A percentile compares a stretch with the other conserved stretches of the same genome.
Evolutionary conservation across 2,797 vertebrate genomes (phyloP).

Genomic region (Sebastolobus alascanus): DNA sequence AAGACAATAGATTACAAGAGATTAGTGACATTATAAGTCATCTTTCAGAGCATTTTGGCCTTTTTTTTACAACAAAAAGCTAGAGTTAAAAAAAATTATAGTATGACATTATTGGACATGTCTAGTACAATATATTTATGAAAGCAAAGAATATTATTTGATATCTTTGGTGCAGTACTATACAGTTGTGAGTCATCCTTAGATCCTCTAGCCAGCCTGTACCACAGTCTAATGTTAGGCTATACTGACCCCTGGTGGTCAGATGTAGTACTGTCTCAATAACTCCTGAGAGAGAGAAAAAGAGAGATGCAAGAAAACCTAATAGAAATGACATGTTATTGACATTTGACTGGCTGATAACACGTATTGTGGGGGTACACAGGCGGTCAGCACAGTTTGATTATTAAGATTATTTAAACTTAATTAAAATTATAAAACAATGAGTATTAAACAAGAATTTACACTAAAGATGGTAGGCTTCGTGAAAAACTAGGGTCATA

Average conservation of each 20-base stretch:
- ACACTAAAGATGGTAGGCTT: too few relatives aligned
- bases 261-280: slow-evolving; percentile 44
- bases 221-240: slow-evolving; percentile 24
- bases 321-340: too few relatives aligned
- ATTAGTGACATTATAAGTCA: slow-evolving; percentile 49
- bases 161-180: neutral
- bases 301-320: too few relatives aligned
- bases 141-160: neutral
- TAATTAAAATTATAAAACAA: too few relatives aligned
- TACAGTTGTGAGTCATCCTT: slow-evolving; percentile 10
- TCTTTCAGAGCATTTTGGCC: slow-evolving; percentile 19
- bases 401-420: too few relatives aligned
- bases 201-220: neutral
- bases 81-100: neutral
- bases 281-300: too few relatives aligned
- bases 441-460: too few relatives aligned
- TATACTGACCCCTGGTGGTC: slow-evolving; percentile 66
- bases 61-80: slow-evolving; percentile 2
- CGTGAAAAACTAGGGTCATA: too few relatives aligned
- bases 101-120: neutral
- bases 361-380: too few relatives aligned
- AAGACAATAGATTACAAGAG: slow-evolving; percentile 53
- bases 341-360: too few relatives aligned
- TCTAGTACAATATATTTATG: neutral
- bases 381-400: too few relatives aligned